Evolutionary conservation across 2,888 invertebrate species (phyloP), one percentile per base, ranked within the genome.

Genomic region (Agrypnus murinus): DNA sequence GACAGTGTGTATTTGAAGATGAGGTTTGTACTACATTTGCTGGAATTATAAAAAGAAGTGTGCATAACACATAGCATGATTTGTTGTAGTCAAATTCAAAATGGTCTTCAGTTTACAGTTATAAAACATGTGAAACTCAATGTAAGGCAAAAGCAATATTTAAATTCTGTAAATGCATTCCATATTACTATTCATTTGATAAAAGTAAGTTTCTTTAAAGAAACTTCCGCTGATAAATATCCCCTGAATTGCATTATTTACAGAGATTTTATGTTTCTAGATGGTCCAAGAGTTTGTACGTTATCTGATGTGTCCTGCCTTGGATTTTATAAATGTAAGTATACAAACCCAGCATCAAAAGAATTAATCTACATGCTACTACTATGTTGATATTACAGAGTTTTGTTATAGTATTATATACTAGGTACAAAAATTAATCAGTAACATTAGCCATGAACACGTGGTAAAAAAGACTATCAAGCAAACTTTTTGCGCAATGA

Each of bases 1-100:
- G 84, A n/a, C 83, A 81, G 8, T 89, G 89, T 65, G 86, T 84
- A 82, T 89, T 89, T 76, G 86, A 86, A 48, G 86, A 88, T 43
- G 89, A 89, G 77, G 62, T 62, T 31, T 17, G 36, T 8, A 10
- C 12, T 14, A 9, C 12, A 10, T 45, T 45, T 45, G 45, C 10
- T 7, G 4, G 4, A 10, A 45, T 45, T 14, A 14, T 45, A 10
- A 19, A n/a, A 5, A 14, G 15, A 14, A 9, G 5, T 15, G 5
- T 10, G 9, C 17, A 19, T 19, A 2, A 46, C 9, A 15, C 2
- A 17, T 19, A 15, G 19, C 9, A 4, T 46, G 0, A 19, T 19
- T 46, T 19, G 3, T 40, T 46, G 8, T 9, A 71, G 71, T 59
- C 64, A 8, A 1, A 10, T 2, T 40, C 14, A 64, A 15, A 48